Conservation (phyloP, 2,888 invertebrate species). For the Napeogenes sylphis region DNA sequence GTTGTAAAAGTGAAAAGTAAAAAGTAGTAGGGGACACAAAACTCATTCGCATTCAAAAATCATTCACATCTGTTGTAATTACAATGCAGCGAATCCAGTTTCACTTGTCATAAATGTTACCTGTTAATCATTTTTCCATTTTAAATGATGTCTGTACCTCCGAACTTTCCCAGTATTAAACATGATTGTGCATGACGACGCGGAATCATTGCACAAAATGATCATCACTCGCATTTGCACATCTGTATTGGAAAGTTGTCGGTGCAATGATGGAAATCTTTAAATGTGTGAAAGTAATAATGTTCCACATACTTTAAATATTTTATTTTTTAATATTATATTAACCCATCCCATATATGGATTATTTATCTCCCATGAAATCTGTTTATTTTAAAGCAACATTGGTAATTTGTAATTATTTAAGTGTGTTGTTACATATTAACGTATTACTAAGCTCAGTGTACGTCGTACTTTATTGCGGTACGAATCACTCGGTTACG, state of each 20-base stretch:
- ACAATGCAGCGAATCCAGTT: slow-evolving; percentile 27
- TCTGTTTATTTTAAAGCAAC: slow-evolving; percentile 37
- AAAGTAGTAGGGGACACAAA: slow-evolving; percentile 25
- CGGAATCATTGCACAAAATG: slow-evolving; percentile 48
- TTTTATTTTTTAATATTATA: slow-evolving; percentile 49
- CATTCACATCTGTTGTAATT: slow-evolving; percentile 24
- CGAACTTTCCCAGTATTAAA: slow-evolving; percentile 54
- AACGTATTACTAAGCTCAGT: slow-evolving; percentile 34
- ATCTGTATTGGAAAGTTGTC: slow-evolving; percentile 69
- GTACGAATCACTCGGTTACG: slow-evolving; percentile 42
- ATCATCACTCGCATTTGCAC: slow-evolving; percentile 46
- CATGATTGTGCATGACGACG: slow-evolving; percentile 60
- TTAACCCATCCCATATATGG: slow-evolving; percentile 23
- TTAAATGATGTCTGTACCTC: slow-evolving; percentile 23
- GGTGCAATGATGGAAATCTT: slow-evolving; percentile 64
- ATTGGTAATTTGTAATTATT: no score
- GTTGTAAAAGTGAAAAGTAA: slow-evolving; percentile 27
- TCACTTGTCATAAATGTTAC: slow-evolving; percentile 27
- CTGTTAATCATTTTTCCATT: slow-evolving; percentile 28
- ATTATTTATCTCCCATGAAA: slow-evolving; percentile 39
- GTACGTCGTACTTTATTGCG: slow-evolving; percentile 40
- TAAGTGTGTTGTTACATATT: slow-evolving; percentile 32
- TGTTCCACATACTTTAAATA: slow-evolving; percentile 33
- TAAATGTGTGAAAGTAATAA: slow-evolving; percentile 48
- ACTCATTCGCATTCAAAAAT: slow-evolving; percentile 15